Base-by-base conservation (phyloP, 2,888 invertebrate species). In the Tethea ocularis region DNA sequence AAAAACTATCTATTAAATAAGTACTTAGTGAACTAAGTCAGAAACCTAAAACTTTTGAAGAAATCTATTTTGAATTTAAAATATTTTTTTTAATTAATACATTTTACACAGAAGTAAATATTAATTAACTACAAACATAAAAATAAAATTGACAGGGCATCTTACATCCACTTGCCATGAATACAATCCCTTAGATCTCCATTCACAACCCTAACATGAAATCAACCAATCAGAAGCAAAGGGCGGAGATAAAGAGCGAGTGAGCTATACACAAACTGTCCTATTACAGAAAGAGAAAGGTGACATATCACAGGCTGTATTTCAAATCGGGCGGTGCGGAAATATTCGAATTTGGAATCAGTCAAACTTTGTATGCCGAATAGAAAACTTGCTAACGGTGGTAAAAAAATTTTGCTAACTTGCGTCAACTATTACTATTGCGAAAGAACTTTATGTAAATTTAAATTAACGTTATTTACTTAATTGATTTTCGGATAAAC, bases 221-320 rank as follows among this genome's bases (percentile, higher is more conserved):
- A 33, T 20, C 59, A 36, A 71, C 84, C 84, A 85, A 84, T 85
- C 71, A 66, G 55, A 52, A 58, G 0, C 13, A 22, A 68, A 71
- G 71, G 84, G 88, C 82, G 87, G 81, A 70, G 81, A 75, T 61
- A 29, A 7, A 26, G 75, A 80, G 51, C 1, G 76, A 75, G 82
- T 84, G 51, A 61, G 59, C 51, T 2, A 54, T 57, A 74, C 56
- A n/a, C 3, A 3, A 5, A 8, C 17, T 15, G 20, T 2, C 20
- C 10, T 10, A 0, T 0, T 0, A 2, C 33, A 5, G 68, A 7
- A 74, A 38, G 67, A 69, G 61, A 72, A 69, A 66, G 82, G 69
- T 60, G 59, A 11, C 36, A 17, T 58, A 56, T 38, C 57, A 52
- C 62, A 62, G 67, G 72, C 59, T 68, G 71, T 62, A 71, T 57